Evolutionary conservation across 2,888 invertebrate genomes (phyloP), one percentile per base, ranked within the genome.

Genomic region (Tenthredo scrophulariae): DNA sequence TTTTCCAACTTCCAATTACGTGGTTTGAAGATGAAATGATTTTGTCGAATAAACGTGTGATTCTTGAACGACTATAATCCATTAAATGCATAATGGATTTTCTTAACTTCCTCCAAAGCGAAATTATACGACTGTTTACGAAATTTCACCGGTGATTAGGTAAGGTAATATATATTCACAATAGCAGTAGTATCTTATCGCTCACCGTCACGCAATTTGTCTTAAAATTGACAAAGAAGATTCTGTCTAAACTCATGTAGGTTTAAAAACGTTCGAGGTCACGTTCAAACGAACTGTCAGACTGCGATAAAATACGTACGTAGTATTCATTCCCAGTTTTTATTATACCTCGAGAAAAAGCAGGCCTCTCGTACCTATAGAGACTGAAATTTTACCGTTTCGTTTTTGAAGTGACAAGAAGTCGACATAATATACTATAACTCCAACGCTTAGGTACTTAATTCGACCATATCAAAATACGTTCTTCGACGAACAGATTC

Each of bases 101-200:
- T 15, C 33, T 54, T 15, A 77, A 29, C 77, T 77, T 77, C 77
- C 54, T n/a, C 3, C 54, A 54, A 77, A 29, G 54, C 54, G 77
- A 29, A 18, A 33, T n/a, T 26, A 22, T 74, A 37, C 40, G 7
- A 77, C 54, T 50, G 4, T 77, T 77, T 77, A 33, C 33, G 54
- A 77, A 77, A 54, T 54, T 10, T 33, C 15, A n/a, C n/a, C 33
- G 13, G 54, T n/a, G 54, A 77, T 77, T 77, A 54, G 29, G 29
- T 29, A 33, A 77, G 18, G 50, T n/a, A 33, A 54, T 15, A 77
- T 15, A 77, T 67, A 50, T 29, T 15, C 13, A 77, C 54, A 54
- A 54, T 77, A 29, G 77, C 18, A 54, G 33, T 50, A 54, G n/a
- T 77, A 77, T 54, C 77, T 77, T 77, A 77, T 77, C 77, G 43